phyloP scores from a whole-genome alignment of 2,888 invertebrate species.

The Petrolisthes cinctipes region DNA sequence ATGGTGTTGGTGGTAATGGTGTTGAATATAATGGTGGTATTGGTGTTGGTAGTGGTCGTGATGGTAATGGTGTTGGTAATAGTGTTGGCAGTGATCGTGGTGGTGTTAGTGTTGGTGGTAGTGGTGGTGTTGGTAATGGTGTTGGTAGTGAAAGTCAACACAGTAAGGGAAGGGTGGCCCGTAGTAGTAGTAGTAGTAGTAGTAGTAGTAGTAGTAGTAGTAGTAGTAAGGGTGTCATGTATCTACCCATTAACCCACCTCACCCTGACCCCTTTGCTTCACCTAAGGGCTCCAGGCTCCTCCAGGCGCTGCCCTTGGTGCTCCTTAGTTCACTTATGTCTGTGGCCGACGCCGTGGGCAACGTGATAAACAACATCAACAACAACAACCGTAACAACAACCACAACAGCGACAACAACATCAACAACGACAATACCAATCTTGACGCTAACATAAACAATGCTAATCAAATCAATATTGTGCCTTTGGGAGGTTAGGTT shows the following conservation, averaged over 20 bases:
- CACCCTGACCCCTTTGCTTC: constrained; percentile 46
- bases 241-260: constrained; percentile 26
- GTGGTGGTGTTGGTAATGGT: background rate
- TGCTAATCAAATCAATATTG: constrained; percentile 50
- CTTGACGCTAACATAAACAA: constrained; percentile 47
- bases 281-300: constrained; percentile 37
- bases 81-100: background rate
- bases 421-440: constrained; percentile 49
- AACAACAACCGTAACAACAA: constrained; percentile 53
- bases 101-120: background rate
- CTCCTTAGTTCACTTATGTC: constrained; percentile 49
- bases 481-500: constrained; percentile 28
- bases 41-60: no score
- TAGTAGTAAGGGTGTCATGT: constrained; percentile 31
- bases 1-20: no score
- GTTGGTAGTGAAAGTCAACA: background rate
- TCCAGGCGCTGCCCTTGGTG: constrained; percentile 45
- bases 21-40: no score
- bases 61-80: no score
- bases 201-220: background rate
- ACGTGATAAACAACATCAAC: constrained; percentile 53
- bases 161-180: background rate
- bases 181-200: background rate
- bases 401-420: constrained; percentile 51
- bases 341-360: constrained; percentile 53